These are phyloP conservation scores for Pegoplata infirma DNA, from an alignment of 2,888 invertebrate species.

Conservation along the genomic window DNA sequence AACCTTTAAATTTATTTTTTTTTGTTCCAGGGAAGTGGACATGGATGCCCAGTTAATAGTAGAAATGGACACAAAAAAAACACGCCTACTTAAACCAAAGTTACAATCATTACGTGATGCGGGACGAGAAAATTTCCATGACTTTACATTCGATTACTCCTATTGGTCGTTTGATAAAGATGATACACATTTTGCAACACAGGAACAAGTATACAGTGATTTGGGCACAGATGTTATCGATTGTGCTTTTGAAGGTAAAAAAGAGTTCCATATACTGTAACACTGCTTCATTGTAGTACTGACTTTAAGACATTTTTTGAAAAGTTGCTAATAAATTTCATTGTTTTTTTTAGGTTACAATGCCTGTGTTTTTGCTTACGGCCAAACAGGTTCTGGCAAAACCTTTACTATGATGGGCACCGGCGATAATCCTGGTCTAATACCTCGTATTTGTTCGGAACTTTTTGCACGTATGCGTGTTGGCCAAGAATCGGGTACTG, in stretches of 20 bases:
- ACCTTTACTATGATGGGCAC: slow-evolving; percentile 95
- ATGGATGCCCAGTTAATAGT: slow-evolving; percentile 90
- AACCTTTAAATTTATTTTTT: too few species aligned
- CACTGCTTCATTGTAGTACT: background rate
- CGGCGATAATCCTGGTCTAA: slow-evolving; percentile 88
- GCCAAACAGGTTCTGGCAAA: slow-evolving; percentile 94
- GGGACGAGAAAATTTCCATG: slow-evolving; percentile 84
- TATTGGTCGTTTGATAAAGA: slow-evolving; percentile 89
- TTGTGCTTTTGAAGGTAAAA: slow-evolving; percentile 85
- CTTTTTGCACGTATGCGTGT: slow-evolving; percentile 89
- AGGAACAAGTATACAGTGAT: slow-evolving; percentile 88
- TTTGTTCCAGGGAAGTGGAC: slow-evolving; percentile 84
- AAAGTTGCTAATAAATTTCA: background rate
- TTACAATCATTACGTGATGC: slow-evolving; percentile 75
- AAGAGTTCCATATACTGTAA: too few species aligned
- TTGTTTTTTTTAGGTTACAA: slow-evolving; percentile 81
- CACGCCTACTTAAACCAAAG: slow-evolving; percentile 86
- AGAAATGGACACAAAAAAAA: slow-evolving; percentile 91
- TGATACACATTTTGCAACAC: slow-evolving; percentile 87
- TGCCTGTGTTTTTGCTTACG: slow-evolving; percentile 94
- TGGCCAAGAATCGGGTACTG: slow-evolving; percentile 88
- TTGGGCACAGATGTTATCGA: slow-evolving; percentile 86
- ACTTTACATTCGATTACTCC: slow-evolving; percentile 93
- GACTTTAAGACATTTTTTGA: too few species aligned
- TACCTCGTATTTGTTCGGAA: slow-evolving; percentile 91